Percentiles rank a stretch among this genome's conserved stretches.
Conservation (phyloP, 1,140 invertebrate genomes). For the Teleopsis dalmanni region DNA sequence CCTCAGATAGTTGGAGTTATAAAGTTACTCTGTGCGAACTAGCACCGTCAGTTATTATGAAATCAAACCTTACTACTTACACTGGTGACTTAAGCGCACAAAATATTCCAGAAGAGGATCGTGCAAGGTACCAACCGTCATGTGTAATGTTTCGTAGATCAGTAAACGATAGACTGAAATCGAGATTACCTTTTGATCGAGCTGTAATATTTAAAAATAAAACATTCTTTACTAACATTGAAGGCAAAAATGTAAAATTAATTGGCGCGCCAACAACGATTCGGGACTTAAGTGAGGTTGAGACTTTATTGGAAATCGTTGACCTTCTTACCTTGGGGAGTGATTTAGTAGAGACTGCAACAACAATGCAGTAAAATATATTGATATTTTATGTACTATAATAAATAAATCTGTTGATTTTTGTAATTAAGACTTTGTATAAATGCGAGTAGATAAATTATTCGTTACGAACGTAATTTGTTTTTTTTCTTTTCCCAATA, state of each 20-base stretch:
- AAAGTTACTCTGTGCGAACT: slow-evolving; percentile 40
- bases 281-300: slow-evolving; percentile 26
- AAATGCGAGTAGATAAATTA: no score
- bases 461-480: no score
- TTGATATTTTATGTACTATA: no score
- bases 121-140: slow-evolving; percentile 39
- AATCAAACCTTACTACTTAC: slow-evolving; percentile 26
- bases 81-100: slow-evolving; percentile 36
- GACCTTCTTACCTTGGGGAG: slow-evolving; percentile 26
- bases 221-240: slow-evolving; percentile 38
- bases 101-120: slow-evolving; percentile 34
- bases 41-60: slow-evolving; percentile 20
- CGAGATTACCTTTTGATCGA: slow-evolving; percentile 37
- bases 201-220: slow-evolving; percentile 43
- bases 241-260: slow-evolving; percentile 41
- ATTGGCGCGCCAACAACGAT: slow-evolving; percentile 33
- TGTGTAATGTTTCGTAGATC: slow-evolving; percentile 36
- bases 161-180: slow-evolving; percentile 21
- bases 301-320: slow-evolving; percentile 38
- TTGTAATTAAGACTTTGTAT: not conserved
- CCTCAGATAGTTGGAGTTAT: slow-evolving; percentile 29
- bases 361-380: slow-evolving; percentile 9
- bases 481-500: no score
- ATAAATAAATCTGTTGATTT: not conserved
- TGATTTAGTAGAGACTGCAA: slow-evolving; percentile 25